A percentile compares a stretch with the other conserved stretches of the same genome.
Evolutionary conservation across 2,888 invertebrate species (phyloP).

Genomic region (Luperina testacea): DNA sequence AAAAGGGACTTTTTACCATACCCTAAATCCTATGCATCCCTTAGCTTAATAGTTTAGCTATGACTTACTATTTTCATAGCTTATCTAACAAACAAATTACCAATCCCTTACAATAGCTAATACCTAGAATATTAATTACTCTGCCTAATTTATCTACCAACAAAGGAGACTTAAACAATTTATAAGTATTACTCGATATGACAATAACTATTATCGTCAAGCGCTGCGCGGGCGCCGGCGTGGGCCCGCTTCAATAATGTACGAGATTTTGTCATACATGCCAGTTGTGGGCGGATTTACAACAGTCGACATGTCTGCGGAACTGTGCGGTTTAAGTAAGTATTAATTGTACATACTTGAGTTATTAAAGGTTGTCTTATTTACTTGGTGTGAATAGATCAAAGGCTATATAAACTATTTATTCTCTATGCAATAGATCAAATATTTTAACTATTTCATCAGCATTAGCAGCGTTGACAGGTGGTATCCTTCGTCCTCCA

Average conservation of each 20-base stretch:
- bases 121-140: conserved; percentile 48
- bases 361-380: background rate
- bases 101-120: conserved; percentile 25
- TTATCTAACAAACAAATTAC: background rate
- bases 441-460: background rate
- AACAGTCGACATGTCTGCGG: conserved; percentile 26
- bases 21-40: background rate
- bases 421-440: background rate
- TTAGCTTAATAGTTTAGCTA: background rate
- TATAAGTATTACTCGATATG: conserved; percentile 29
- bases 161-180: conserved; percentile 39
- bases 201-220: conserved; percentile 47
- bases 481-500: background rate
- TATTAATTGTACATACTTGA: conserved; percentile 12
- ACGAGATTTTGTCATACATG: conserved; percentile 53
- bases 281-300: conserved; percentile 36
- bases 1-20: background rate
- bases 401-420: background rate
- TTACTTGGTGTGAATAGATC: background rate
- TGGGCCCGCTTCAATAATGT: conserved; percentile 45
- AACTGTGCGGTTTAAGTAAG: conserved; percentile 11
- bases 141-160: conserved; percentile 40
- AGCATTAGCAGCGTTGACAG: background rate
- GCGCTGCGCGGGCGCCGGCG: conserved; percentile 54
- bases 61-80: background rate